Evolutionary conservation across 2,888 invertebrate species (phyloP).

Genomic region (Ochropleura plecta): DNA sequence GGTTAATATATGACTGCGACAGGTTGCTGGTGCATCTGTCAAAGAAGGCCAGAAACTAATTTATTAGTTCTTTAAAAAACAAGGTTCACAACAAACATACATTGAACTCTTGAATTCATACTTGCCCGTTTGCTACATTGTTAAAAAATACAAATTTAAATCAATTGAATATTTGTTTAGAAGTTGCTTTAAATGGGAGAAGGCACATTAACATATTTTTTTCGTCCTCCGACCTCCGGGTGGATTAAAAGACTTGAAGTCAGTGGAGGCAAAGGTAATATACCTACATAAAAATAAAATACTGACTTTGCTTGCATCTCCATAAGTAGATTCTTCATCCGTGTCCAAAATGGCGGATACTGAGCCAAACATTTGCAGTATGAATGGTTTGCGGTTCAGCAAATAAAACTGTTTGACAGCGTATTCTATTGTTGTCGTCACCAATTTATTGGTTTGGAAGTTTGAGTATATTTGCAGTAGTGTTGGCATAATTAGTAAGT

Average conservation of each 20-base stretch:
- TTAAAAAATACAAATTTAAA: too few species aligned
- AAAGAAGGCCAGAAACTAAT: too few species aligned
- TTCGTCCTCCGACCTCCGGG: background rate
- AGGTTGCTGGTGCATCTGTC: too few species aligned
- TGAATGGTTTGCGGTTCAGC: conserved; percentile 99
- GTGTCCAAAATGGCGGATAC: conserved; percentile 99
- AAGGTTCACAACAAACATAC: too few species aligned
- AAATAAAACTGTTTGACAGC: conserved; percentile 99
- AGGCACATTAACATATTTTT: too few species aligned
- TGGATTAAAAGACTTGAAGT: background rate
- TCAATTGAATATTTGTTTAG: too few species aligned
- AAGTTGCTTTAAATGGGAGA: too few species aligned
- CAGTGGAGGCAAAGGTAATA: too few species aligned
- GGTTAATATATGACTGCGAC: background rate
- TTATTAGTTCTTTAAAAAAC: too few species aligned
- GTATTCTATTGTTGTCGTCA: conserved; percentile 99
- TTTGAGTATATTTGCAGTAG: conserved; percentile 98
- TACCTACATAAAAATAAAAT: background rate
- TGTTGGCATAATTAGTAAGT: conserved; percentile 99
- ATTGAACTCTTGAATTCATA: too few species aligned
- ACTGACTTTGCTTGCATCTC: conserved; percentile 97
- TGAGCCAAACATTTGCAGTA: conserved; percentile 99
- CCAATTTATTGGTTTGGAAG: conserved; percentile 98
- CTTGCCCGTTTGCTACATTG: too few species aligned
- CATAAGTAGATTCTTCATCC: conserved; percentile 95